Evolutionary conservation across 2,888 invertebrate genomes (phyloP).

Genomic region (Drosophila mimetica): DNA sequence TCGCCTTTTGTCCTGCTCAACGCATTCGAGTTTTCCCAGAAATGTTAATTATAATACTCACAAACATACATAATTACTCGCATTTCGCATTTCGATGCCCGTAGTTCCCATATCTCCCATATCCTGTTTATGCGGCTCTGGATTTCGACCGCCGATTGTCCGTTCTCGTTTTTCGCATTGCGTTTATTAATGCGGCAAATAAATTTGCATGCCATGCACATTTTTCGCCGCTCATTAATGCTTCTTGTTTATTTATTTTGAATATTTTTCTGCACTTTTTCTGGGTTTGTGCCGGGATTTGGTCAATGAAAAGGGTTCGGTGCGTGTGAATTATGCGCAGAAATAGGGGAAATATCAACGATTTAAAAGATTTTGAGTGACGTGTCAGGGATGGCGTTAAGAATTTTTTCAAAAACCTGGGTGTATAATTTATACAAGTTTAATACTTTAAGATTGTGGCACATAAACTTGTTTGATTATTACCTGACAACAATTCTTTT

Average conservation of each 20-base stretch:
- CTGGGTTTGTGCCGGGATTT: constrained; percentile 11
- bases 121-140: constrained; percentile 69
- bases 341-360: constrained; percentile 7
- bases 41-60: constrained; percentile 82
- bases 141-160: constrained; percentile 39
- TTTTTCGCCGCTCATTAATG: constrained; percentile 48
- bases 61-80: constrained; percentile 75
- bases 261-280: constrained; percentile 34
- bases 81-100: constrained; percentile 56
- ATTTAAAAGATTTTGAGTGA: background rate
- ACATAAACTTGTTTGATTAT: no score
- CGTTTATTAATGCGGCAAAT: constrained; percentile 74
- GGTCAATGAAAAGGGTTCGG: constrained; percentile 15
- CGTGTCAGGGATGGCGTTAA: constrained; percentile 13
- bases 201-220: constrained; percentile 75
- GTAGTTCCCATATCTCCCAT: constrained; percentile 52
- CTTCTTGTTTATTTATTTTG: constrained; percentile 58
- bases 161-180: constrained; percentile 45
- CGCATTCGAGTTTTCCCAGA: constrained; percentile 82
- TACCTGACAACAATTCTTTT: no score
- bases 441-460: no score
- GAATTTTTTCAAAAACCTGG: no score
- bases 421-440: no score
- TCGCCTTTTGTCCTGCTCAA: constrained; percentile 77
- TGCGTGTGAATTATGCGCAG: constrained; percentile 28